phyloP scores from a whole-genome alignment of 2,888 invertebrate genomes.

The Lasioglossum oenotherae region DNA sequence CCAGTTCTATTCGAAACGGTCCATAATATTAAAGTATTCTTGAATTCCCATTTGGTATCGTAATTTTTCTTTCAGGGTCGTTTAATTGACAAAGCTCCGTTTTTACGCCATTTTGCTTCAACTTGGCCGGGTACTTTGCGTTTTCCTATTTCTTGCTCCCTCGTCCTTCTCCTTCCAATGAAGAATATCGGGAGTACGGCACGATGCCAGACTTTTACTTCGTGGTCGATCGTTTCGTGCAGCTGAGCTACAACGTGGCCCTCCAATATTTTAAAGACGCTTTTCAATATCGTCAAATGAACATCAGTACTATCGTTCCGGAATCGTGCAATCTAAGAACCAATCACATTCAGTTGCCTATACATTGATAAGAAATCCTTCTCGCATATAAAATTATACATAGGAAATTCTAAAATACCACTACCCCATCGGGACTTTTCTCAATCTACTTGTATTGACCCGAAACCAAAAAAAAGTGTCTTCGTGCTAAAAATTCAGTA shows the following conservation, averaged over 20 bases:
- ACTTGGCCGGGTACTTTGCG: slow-evolving; percentile 32
- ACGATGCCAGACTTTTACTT: slow-evolving; percentile 59
- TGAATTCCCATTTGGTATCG: slow-evolving; percentile 6
- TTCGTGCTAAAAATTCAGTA: neutral
- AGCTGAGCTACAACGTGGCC: slow-evolving; percentile 29
- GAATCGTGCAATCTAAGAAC: slow-evolving; percentile 12
- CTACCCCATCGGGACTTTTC: neutral
- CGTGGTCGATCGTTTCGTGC: slow-evolving; percentile 53
- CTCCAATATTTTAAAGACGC: slow-evolving; percentile 38
- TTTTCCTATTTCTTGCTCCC: slow-evolving; percentile 30
- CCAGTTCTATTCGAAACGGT: neutral
- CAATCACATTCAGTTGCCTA: neutral
- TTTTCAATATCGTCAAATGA: slow-evolving; percentile 36
- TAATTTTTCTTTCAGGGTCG: slow-evolving; percentile 33
- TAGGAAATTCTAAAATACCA: slow-evolving; percentile 6
- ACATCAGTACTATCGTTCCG: slow-evolving; percentile 17
- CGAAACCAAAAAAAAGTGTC: neutral
- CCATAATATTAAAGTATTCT: slow-evolving; percentile 2
- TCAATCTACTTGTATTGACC: neutral
- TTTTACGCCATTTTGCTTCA: slow-evolving; percentile 43
- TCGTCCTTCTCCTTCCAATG: slow-evolving; percentile 25
- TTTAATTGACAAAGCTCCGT: slow-evolving; percentile 45
- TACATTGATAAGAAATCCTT: neutral
- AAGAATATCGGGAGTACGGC: slow-evolving; percentile 51
- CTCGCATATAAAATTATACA: neutral